Evolutionary conservation across 2,797 vertebrate species (phyloP), one percentile per base, ranked within the genome.

Genomic region (Poeciliopsis gracilis): DNA sequence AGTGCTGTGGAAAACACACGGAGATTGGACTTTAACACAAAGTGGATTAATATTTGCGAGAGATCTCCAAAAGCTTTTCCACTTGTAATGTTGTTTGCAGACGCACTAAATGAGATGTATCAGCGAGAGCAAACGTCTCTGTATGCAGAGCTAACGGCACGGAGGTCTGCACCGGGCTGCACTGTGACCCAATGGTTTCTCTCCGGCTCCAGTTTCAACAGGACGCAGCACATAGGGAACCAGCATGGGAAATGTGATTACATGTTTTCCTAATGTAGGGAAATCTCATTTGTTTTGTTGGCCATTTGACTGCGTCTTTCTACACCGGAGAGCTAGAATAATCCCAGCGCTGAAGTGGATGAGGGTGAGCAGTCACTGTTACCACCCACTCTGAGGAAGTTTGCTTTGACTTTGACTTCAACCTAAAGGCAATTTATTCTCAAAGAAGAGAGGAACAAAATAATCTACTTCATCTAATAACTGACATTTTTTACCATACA

Each of bases 11-110:
- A 79, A 91, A 86, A 91, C 89, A 89, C 90, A 82, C 93, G 90
- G 80, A 88, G 93, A 94, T 93, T 89, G 91, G 88, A 86, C 85
- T 88, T 79, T 86, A 92, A 93, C 92, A 82, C 92, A 94, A 95
- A 94, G 94, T 90, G 92, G 93, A 95, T 95, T 93, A 93, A 93
- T 93, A 91, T 88, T 92, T 90, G 89, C 88, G 72, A 91, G 93
- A 93, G 90, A 87, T 93, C 91, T 91, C 86, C 91, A 87, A 82
- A 91, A 91, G 92, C 85, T 85, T 93, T 92, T 94, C 92, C 91
- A 93, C 92, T 92, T 94, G 90, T 94, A 95, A 95, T 93, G 91
- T 87, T 88, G 93, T 95, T 94, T 94, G 93, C 85, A 92, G 90
- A 92, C 72, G 84, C 91, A 90, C 91, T 88, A 92, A 91, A 94